Conservation (phyloP, 2,888 invertebrate genomes). For the Spicauda simplicius region DNA sequence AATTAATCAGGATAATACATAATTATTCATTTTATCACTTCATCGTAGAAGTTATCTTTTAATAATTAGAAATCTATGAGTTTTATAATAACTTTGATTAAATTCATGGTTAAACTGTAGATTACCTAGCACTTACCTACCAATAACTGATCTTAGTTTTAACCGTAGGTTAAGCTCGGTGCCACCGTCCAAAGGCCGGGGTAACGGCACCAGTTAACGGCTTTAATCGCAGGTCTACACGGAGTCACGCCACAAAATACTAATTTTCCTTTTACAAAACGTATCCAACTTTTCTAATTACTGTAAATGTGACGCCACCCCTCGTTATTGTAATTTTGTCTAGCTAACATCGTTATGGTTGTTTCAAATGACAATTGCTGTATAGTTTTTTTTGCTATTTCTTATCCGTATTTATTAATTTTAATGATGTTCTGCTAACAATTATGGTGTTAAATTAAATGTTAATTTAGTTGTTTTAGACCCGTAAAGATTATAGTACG, state of each 20-base stretch:
- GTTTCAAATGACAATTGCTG: conserved; percentile 23
- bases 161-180: conserved; percentile 23
- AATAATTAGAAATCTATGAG: too few species aligned
- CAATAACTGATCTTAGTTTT: neutral
- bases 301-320: conserved; percentile 70
- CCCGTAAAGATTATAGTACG: too few species aligned
- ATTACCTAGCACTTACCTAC: too few species aligned
- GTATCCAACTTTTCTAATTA: conserved; percentile 81
- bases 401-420: neutral
- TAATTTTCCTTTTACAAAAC: conserved; percentile 76
- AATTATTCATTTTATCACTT: too few species aligned
- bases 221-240: conserved; percentile 66
- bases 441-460: too few species aligned
- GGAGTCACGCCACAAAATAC: conserved; percentile 76
- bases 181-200: conserved; percentile 45
- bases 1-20: too few species aligned
- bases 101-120: too few species aligned
- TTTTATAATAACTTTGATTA: too few species aligned
- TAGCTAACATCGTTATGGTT: conserved; percentile 49
- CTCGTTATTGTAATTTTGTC: conserved; percentile 64
- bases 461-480: too few species aligned
- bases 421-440: neutral
- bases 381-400: conserved; percentile 16
- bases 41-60: too few species aligned
- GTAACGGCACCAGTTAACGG: conserved; percentile 62